phyloP scores from a whole-genome alignment of 1,140 invertebrate genomes.

The Bombus waltoni region DNA sequence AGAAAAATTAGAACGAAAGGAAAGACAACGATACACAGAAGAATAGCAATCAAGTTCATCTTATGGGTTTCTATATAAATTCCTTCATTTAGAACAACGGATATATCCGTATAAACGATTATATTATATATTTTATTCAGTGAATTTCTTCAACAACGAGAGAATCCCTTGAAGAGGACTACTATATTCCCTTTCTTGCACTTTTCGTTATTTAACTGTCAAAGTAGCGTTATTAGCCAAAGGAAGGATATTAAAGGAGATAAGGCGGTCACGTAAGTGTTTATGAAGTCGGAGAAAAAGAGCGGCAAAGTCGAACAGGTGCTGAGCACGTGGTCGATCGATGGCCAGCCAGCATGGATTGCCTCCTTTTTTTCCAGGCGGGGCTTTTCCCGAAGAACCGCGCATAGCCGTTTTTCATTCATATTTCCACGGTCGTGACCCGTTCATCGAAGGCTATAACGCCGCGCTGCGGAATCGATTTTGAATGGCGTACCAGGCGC shows the following conservation, averaged over 20 bases:
- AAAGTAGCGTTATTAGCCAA: too few species aligned
- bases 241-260: background rate
- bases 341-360: conserved; percentile 61
- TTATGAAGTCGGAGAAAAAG: conserved; percentile 49
- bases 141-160: background rate
- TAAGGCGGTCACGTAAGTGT: conserved; percentile 23
- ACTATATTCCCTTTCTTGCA: too few species aligned
- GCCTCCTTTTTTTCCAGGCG: conserved; percentile 65
- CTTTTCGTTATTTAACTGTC: too few species aligned
- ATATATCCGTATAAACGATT: too few species aligned
- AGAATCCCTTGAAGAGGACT: too few species aligned
- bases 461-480: conserved; percentile 78
- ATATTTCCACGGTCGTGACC: conserved; percentile 80
- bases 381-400: conserved; percentile 72
- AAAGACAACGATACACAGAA: too few species aligned
- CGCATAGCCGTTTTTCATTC: conserved; percentile 82
- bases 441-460: conserved; percentile 75
- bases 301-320: conserved; percentile 77
- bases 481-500: conserved; percentile 77
- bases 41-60: background rate
- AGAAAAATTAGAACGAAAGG: background rate
- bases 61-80: background rate
- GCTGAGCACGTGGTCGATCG: conserved; percentile 81
- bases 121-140: too few species aligned
- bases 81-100: background rate